Conservation (phyloP, 1,140 invertebrate genomes). For the Euwallacea fornicatus region DNA sequence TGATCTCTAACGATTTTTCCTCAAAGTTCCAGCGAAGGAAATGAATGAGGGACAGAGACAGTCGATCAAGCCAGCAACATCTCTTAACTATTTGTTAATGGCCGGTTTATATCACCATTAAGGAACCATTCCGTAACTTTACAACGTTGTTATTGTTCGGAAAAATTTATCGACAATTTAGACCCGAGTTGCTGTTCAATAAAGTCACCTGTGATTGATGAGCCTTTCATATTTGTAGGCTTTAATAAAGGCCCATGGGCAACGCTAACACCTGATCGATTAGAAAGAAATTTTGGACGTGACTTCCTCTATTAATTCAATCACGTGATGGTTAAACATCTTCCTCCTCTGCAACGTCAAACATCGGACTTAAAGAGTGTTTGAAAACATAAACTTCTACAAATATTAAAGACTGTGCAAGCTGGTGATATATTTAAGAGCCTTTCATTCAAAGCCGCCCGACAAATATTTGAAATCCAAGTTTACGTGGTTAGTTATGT, state of each 20-base stretch:
- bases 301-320: too few relatives aligned
- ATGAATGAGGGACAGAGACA: conserved; percentile 12
- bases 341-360: background rate
- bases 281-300: too few relatives aligned
- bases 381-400: conserved; percentile 21
- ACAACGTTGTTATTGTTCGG: conserved; percentile 29
- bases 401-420: conserved; percentile 13
- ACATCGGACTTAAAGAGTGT: conserved; percentile 10
- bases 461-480: conserved; percentile 10
- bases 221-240: background rate
- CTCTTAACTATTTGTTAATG: conserved; percentile 25
- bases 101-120: conserved; percentile 28
- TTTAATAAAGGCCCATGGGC: too few relatives aligned
- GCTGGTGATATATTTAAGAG: conserved; percentile 22
- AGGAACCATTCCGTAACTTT: conserved; percentile 21
- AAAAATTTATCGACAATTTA: conserved; percentile 30
- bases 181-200: conserved; percentile 14
- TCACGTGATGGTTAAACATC: too few relatives aligned
- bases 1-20: too few relatives aligned
- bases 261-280: too few relatives aligned
- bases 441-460: conserved; percentile 11
- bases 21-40: too few relatives aligned
- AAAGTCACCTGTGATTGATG: conserved; percentile 12
- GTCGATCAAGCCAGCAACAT: conserved; percentile 23
- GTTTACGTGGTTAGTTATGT: conserved; percentile 1